Conservation (phyloP, 2,113 vertebrate genomes). For the Columba livia region DNA sequence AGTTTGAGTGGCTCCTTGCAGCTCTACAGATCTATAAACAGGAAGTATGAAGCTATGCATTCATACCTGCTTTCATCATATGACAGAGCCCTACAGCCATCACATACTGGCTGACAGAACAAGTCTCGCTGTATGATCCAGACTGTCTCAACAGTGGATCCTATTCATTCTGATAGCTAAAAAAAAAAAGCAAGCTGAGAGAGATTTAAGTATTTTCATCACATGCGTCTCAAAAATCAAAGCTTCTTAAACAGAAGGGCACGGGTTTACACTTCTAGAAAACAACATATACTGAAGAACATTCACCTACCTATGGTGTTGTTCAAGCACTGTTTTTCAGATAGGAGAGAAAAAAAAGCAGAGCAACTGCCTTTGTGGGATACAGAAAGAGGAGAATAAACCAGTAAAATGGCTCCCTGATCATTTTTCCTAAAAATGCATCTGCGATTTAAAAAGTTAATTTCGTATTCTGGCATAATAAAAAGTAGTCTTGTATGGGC, state of each 20-base stretch:
- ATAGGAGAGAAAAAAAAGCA: background rate
- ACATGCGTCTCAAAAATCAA: background rate
- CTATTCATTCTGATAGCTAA: background rate
- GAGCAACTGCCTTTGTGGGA: background rate
- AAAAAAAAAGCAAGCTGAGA: background rate
- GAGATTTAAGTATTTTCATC: background rate
- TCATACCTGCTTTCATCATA: slow-evolving; percentile 55
- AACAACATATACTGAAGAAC: background rate
- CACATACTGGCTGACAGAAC: slow-evolving; percentile 24
- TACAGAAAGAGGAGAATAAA: background rate
- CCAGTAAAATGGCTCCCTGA: background rate
- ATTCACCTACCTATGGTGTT: background rate
- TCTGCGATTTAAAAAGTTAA: background rate
- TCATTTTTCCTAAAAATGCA: background rate
- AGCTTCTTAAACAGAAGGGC: background rate
- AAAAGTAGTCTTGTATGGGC: background rate
- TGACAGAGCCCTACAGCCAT: slow-evolving; percentile 37
- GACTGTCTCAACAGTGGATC: background rate
- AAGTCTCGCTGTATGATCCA: background rate
- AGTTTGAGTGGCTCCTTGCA: background rate
- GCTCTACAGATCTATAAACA: slow-evolving; percentile 52
- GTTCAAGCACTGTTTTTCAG: background rate
- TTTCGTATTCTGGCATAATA: background rate
- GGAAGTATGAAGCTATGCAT: slow-evolving; percentile 52
- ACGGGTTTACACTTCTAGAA: background rate